Base-by-base conservation (phyloP, 1,140 invertebrate genomes). In the Littorina saxatilis region DNA sequence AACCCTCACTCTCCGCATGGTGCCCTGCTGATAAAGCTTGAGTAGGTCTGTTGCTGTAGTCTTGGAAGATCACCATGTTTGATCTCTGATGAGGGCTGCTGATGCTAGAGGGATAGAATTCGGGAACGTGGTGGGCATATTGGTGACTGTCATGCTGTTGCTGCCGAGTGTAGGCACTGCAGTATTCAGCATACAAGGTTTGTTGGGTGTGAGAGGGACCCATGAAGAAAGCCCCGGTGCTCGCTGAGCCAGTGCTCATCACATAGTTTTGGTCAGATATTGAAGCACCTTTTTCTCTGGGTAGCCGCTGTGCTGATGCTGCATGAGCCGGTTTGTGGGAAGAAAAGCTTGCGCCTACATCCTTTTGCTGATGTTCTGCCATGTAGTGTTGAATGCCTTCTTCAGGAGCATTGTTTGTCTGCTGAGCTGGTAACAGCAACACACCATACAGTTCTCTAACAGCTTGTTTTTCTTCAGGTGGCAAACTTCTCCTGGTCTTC, bases 401-500 rank as follows among this genome's bases (percentile, higher is more conserved):
- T 32, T 9, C 55, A 9, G 23, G 37, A 17, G 17, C 27, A 66
- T n/a, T 32, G 76, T 27, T 7, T 73, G n/a, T 47, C 2, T 73
- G 39, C 1, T 11, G 15, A n/a, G n/a, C 39, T 66, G 52, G 1
- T 40, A n/a, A 17, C 39, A 17, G n/a, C n/a, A 3, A 37, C 39
- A 78, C 39, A 40, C 76, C 76, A 78, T 78, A 78, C 76, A 78
- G 76, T 27, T 78, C 58, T 43, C 76, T 78, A 32, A 78, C 76
- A n/a, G 76, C 76, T 29, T 61, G 50, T 43, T 78, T 78, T 27
- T 78, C 76, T 63, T 78, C 76, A 55, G 76, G 76, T 40, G 39
- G 29, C 50, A 78, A 37, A 20, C 3, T 5, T 43, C 76, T 63
- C 35, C 76, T 78, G 15, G 20, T 17, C 20, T 78, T 78, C 29